Evolutionary conservation across 2,888 invertebrate species (phyloP), one percentile per base, ranked within the genome.

Genomic region (Asteroscopus sphinx): DNA sequence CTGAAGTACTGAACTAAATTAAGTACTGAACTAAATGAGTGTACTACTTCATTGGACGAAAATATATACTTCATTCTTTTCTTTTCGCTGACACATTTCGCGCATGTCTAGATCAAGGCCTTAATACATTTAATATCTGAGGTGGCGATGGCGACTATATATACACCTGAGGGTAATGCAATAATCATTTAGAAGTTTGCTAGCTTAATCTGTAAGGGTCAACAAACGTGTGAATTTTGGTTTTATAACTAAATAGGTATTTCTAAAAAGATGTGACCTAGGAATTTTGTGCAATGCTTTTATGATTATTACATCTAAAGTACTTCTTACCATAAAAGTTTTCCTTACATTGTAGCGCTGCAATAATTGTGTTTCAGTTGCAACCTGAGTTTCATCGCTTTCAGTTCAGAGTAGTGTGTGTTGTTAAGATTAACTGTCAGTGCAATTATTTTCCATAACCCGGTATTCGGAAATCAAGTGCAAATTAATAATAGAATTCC

Each of bases 271-370:
- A 21, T 16, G 11, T 41, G 16, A 36, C 32, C 9, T 35, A 33
- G n/a, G 25, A 7, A 49, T 71, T 66, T 21, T 59, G 21, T 51
- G 13, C 37, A 15, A 48, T 36, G 28, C 66, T 32, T 58, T 52
- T 7, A 44, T 58, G 37, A 67, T 47, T 33, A 48, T 51, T 49
- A 37, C 35, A 51, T 49, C 42, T 49, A 12, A 39, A 49, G 53
- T 55, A 56, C 36, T 48, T 40, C 12, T 36, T 9, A 44, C 36
- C 42, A 59, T 48, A 45, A 21, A 30, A 12, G 39, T 79, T 77
- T 79, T 73, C 77, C 75, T 79, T 51, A 58, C 58, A 73, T 68
- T 74, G 57, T 67, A 40, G 12, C 8, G 35, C 41, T n/a, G 28
- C 47, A 21, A 37, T 17, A 28, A 42, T 49, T 40, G 25, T 13